Conservation (phyloP, 2,888 invertebrate species). For the Fragum sueziense region DNA sequence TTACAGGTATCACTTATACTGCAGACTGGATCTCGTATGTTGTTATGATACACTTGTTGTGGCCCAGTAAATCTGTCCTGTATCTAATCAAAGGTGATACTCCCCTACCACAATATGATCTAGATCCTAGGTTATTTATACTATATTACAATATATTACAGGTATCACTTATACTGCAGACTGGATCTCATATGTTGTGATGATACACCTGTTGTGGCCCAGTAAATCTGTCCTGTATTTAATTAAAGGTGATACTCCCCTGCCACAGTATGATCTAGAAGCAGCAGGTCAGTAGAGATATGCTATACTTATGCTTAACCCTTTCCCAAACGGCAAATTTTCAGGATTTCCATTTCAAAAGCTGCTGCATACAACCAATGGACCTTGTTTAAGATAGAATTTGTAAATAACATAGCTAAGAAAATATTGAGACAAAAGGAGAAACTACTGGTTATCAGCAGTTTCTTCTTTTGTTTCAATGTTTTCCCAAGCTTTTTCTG, state of each 20-base stretch:
- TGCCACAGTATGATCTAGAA: conserved; percentile 75
- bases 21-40: conserved; percentile 97
- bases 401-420: too few species aligned
- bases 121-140: too few species aligned
- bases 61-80: conserved; percentile 97
- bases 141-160: too few species aligned
- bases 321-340: too few species aligned
- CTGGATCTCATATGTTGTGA: conserved; percentile 95
- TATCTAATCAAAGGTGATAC: conserved; percentile 86
- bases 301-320: too few species aligned
- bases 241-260: conserved; percentile 72
- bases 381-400: too few species aligned
- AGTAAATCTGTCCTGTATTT: conserved; percentile 96
- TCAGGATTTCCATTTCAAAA: too few species aligned
- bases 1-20: conserved; percentile 97
- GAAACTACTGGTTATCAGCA: not conserved
- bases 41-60: conserved; percentile 96
- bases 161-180: conserved; percentile 98
- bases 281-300: conserved; percentile 69
- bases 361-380: too few species aligned
- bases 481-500: too few species aligned
- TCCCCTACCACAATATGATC: conserved; percentile 72
- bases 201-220: conserved; percentile 98
- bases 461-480: too few species aligned
- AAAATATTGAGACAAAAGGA: not conserved